Evolutionary conservation across 2,797 vertebrate genomes (phyloP).

Genomic region (Mastacembelus armatus): DNA sequence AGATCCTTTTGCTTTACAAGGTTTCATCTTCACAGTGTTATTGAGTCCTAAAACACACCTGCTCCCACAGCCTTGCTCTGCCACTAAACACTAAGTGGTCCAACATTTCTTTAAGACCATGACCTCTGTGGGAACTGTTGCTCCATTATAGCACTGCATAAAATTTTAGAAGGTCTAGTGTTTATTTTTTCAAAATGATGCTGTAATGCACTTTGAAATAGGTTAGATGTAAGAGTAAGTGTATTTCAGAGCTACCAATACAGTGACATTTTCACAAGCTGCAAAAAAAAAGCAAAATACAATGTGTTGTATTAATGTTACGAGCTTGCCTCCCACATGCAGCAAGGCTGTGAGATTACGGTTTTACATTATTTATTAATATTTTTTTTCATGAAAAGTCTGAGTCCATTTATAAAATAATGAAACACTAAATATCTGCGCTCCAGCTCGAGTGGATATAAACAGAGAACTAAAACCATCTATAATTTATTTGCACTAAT

Average conservation of each 20-base stretch:
- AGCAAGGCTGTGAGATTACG: not conserved
- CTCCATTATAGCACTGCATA: conserved; percentile 43
- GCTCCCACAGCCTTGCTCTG: conserved; percentile 61
- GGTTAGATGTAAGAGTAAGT: conserved; percentile 11
- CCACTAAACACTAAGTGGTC: conserved; percentile 60
- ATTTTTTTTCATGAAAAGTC: not conserved
- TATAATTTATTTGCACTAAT: no score
- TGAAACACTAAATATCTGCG: no score
- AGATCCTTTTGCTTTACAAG: conserved; percentile 61
- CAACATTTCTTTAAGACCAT: conserved; percentile 55
- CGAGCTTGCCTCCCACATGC: no score
- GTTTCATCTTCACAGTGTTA: conserved; percentile 67
- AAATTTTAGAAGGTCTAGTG: conserved; percentile 50
- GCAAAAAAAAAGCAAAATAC: conserved; percentile 10
- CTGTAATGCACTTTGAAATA: conserved; percentile 3
- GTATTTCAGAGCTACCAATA: conserved; percentile 1
- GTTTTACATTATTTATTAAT: not conserved
- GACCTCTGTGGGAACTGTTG: conserved; percentile 40
- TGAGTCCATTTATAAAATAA: not conserved
- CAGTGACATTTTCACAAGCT: conserved; percentile 19
- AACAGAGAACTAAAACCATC: no score
- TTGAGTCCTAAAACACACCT: conserved; percentile 78
- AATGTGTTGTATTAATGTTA: not conserved
- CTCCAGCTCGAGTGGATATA: no score
- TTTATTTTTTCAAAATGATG: conserved; percentile 45